A percentile compares a stretch with the other conserved stretches of the same genome.
Conservation (phyloP, 2,888 invertebrate species). For the Lasioglossum figueresi region DNA sequence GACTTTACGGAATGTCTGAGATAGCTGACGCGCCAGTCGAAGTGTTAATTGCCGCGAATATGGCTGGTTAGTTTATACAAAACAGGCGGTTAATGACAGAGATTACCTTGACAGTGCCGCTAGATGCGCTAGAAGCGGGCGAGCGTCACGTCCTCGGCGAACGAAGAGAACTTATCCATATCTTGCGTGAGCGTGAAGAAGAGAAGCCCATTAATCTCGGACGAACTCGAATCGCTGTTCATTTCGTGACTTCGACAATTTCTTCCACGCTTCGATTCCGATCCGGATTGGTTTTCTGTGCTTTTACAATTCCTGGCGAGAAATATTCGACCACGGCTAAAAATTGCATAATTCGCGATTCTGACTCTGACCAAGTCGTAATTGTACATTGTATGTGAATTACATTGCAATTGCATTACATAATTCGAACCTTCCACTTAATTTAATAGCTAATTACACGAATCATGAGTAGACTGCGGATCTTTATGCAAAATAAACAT, state of each 20-base stretch:
- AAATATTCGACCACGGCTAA: neutral
- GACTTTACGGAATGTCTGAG: neutral
- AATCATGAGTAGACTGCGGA: too few species aligned
- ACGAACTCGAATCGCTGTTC: neutral
- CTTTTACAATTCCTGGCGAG: neutral
- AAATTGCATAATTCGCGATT: neutral
- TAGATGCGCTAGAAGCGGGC: slow-evolving; percentile 84
- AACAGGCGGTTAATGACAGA: slow-evolving; percentile 32
- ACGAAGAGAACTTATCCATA: slow-evolving; percentile 83
- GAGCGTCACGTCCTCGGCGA: slow-evolving; percentile 83
- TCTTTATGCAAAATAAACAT: too few species aligned
- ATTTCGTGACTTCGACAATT: neutral
- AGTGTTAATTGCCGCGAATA: neutral
- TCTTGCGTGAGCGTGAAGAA: slow-evolving; percentile 76
- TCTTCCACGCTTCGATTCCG: slow-evolving; percentile 26
- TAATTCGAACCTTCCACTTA: too few species aligned
- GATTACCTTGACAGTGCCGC: slow-evolving; percentile 84
- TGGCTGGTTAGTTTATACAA: neutral
- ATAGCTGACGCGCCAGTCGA: neutral
- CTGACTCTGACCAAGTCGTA: too few species aligned
- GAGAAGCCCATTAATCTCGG: slow-evolving; percentile 64
- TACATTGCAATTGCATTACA: too few species aligned
- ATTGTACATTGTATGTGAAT: too few species aligned
- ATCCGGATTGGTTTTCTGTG: neutral
- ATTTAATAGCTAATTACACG: too few species aligned